Conservation (phyloP, 2,797 vertebrate genomes). For the Danio aesculapii region DNA sequence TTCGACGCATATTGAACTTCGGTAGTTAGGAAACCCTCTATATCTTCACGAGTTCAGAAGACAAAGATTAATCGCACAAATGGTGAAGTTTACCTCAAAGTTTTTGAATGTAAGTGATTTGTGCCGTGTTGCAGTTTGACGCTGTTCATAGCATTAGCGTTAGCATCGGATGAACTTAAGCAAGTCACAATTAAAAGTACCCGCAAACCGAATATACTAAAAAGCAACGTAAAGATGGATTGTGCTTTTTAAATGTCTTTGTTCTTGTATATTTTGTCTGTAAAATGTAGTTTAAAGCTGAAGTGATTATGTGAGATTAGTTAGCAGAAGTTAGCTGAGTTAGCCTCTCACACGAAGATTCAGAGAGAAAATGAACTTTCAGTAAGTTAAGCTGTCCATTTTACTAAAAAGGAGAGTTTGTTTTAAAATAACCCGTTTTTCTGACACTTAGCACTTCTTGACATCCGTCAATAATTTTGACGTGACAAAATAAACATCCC, state of each 20-base stretch:
- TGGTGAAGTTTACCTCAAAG: conserved; percentile 17
- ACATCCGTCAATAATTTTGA: not conserved
- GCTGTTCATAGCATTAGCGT: conserved; percentile 39
- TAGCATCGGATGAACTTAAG: conserved; percentile 35
- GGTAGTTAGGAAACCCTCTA: conserved; percentile 4
- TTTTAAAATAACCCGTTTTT: not conserved
- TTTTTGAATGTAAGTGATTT: not conserved
- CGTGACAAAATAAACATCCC: not conserved
- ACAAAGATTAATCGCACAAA: conserved; percentile 29
- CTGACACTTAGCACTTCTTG: not conserved
- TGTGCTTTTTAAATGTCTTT: not conserved
- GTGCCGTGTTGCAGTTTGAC: not conserved
- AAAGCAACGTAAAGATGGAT: not conserved
- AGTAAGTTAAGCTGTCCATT: not conserved
- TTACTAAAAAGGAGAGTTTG: not conserved
- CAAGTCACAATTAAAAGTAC: not conserved
- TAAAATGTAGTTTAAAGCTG: not conserved
- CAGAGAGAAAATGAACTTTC: not conserved
- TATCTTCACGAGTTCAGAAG: not conserved
- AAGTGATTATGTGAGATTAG: conserved; percentile 45
- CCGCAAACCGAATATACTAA: not conserved
- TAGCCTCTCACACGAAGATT: conserved; percentile 29
- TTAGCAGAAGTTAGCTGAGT: conserved; percentile 45
- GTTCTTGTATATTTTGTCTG: not conserved
- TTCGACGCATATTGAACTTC: conserved; percentile 52